Base-by-base conservation (phyloP, 2,888 invertebrate species). In the Octodonta nipae region DNA sequence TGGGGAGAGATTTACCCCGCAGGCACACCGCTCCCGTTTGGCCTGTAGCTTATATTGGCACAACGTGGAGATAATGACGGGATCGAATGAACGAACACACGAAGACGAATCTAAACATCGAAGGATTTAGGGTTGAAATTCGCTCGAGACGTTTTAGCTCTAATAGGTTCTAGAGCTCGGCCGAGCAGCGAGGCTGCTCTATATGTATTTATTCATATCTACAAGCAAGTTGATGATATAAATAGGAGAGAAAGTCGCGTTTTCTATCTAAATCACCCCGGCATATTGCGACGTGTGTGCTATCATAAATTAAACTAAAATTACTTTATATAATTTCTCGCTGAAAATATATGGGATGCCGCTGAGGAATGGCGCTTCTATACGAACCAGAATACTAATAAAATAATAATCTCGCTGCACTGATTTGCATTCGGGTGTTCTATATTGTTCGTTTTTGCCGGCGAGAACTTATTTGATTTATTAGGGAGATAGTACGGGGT, bases 201-300 rank as follows among this genome's bases (percentile, higher is more conserved):
- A 45, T 52, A 52, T 56, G 55, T 52, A 56, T 56, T 55, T 55
- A 55, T 58, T 56, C 56, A 56, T 56, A 56, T 55, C 54, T 55
- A 54, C 52, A 50, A 56, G 53, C 54, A 55, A 56, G 54, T 55
- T 56, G 56, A 57, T 56, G 55, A 55, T 56, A 57, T 58, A 58
- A 58, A 57, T 57, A 55, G 55, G 28, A 28, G 15, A 28, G 50
- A 56, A 58, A 57, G 56, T 56, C 55, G 56, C 54, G 52, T 56
- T 58, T 57, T 58, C 56, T 57, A 56, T 58, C 56, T 55, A 56
- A 58, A 57, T 58, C 57, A 55, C 51, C 52, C 50, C 51, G 44
- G 51, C 58, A 56, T 56, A 57, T 56, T 56, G 58, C 53, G 42
- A 55, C 49, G 49, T 54, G 52, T 52, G 51, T 49, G 49, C 48